Evolutionary conservation across 1,140 invertebrate species (phyloP).

Genomic region (Pseudoatta argentina): DNA sequence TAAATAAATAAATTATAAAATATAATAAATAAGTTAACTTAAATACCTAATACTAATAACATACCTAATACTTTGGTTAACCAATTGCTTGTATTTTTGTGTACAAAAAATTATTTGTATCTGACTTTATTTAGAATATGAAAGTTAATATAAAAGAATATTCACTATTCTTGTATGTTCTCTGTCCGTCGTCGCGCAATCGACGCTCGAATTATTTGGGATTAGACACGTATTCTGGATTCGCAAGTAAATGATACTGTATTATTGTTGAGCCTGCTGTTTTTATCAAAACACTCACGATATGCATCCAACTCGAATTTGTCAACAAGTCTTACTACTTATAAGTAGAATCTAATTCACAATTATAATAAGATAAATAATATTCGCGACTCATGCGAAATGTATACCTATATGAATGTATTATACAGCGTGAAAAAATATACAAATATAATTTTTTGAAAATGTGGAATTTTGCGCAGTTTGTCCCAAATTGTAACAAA

Average conservation of each 20-base stretch:
- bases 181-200: not conserved
- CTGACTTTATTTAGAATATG: not conserved
- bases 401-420: too few species aligned
- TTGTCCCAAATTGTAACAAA: too few species aligned
- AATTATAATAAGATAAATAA: not conserved
- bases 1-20: too few species aligned
- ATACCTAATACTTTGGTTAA: not conserved
- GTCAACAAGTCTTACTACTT: not conserved
- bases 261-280: not conserved
- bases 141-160: not conserved
- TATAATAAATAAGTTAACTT: not conserved
- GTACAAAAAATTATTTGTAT: not conserved
- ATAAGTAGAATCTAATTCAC: too few species aligned
- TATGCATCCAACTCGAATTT: not conserved
- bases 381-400: not conserved
- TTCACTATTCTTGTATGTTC: too few species aligned
- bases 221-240: not conserved
- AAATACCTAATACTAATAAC: not conserved
- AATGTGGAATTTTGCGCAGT: too few species aligned
- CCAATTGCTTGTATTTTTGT: not conserved
- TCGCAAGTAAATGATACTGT: conserved; percentile 16
- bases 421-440: too few species aligned
- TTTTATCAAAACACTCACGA: conserved; percentile 2
- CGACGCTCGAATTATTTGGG: not conserved
- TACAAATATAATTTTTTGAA: too few species aligned